These are phyloP conservation scores for Bhutanitis thaidina DNA, from an alignment of 2,888 invertebrate genomes.

Conservation along the genomic window DNA sequence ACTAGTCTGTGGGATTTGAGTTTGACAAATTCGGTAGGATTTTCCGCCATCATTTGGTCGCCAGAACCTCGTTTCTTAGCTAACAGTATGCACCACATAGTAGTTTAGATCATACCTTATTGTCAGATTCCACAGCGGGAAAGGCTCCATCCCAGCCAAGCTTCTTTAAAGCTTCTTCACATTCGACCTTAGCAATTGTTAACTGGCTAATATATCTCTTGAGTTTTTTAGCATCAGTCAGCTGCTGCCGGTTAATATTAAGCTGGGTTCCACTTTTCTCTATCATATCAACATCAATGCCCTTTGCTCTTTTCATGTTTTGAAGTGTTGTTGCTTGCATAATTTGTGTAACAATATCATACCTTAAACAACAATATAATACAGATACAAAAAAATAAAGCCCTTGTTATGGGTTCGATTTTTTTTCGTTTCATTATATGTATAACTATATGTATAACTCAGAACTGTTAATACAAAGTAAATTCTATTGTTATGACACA, in stretches of 20 bases:
- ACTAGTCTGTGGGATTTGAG: too few relatives aligned
- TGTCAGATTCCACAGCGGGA: conserved; percentile 74
- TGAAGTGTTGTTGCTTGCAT: conserved; percentile 96
- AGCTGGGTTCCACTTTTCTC: conserved; percentile 76
- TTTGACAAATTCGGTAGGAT: too few relatives aligned
- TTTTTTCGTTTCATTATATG: too few relatives aligned
- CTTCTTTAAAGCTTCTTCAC: conserved; percentile 86
- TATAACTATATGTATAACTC: too few relatives aligned
- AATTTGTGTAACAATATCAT: conserved; percentile 93
- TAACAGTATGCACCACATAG: too few relatives aligned
- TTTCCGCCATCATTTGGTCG: too few relatives aligned
- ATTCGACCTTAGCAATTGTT: conserved; percentile 88
- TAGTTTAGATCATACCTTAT: conserved; percentile 50
- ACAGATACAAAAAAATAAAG: too few relatives aligned
- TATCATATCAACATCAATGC: conserved; percentile 82
- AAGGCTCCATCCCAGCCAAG: conserved; percentile 89
- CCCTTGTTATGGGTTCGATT: too few relatives aligned
- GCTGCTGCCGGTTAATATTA: conserved; percentile 86
- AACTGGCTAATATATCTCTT: conserved; percentile 91
- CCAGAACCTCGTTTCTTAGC: too few relatives aligned
- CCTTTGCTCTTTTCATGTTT: conserved; percentile 92
- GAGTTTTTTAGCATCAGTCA: conserved; percentile 88
- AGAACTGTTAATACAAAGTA: too few relatives aligned
- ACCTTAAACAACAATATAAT: conserved; percentile 76
- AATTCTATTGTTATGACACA: too few relatives aligned